These are phyloP conservation scores for Litoditis marina DNA, from an alignment of 2,888 invertebrate genomes.

Conservation along the genomic window DNA sequence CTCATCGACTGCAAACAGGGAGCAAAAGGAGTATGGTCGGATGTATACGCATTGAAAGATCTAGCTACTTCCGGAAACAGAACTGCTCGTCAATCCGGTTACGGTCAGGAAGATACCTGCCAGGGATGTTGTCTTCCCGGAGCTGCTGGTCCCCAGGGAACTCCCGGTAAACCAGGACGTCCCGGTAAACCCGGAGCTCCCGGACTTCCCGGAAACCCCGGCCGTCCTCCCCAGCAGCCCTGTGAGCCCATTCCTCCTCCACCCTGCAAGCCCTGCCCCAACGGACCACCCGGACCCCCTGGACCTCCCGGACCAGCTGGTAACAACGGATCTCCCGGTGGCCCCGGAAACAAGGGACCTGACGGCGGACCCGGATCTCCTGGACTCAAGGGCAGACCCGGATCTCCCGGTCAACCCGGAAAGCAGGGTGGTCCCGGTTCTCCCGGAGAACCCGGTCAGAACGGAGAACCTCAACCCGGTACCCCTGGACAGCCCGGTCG, in stretches of 20 bases:
- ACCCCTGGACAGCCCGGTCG: slow-evolving; percentile 38
- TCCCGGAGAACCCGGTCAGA: slow-evolving; percentile 26
- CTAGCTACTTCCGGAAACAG: slow-evolving; percentile 49
- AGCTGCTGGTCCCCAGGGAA: slow-evolving; percentile 54
- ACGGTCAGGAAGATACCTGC: slow-evolving; percentile 29
- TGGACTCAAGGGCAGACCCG: slow-evolving; percentile 29
- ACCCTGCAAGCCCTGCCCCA: slow-evolving; percentile 61
- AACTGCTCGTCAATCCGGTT: slow-evolving; percentile 51
- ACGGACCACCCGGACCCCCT: slow-evolving; percentile 40
- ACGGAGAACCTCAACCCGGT: slow-evolving; percentile 38
- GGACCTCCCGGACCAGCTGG: slow-evolving; percentile 48
- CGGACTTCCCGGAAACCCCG: slow-evolving; percentile 59
- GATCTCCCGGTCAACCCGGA: slow-evolving; percentile 40
- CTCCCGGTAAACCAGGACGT: slow-evolving; percentile 54
- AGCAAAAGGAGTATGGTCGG: slow-evolving; percentile 54
- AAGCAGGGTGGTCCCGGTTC: slow-evolving; percentile 27
- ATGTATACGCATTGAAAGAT: slow-evolving; percentile 47
- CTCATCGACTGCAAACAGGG: slow-evolving; percentile 46
- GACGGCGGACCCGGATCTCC: slow-evolving; percentile 22
- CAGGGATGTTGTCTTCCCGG: slow-evolving; percentile 53
- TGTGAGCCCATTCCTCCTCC: slow-evolving; percentile 60
- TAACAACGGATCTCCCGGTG: slow-evolving; percentile 34
- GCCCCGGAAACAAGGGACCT: slow-evolving; percentile 30
- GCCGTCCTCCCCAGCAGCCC: slow-evolving; percentile 55
- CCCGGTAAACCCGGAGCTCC: slow-evolving; percentile 60